These are phyloP conservation scores for Oryzias curvinotus DNA, from an alignment of 2,113 vertebrate species.

Conservation along the genomic window DNA sequence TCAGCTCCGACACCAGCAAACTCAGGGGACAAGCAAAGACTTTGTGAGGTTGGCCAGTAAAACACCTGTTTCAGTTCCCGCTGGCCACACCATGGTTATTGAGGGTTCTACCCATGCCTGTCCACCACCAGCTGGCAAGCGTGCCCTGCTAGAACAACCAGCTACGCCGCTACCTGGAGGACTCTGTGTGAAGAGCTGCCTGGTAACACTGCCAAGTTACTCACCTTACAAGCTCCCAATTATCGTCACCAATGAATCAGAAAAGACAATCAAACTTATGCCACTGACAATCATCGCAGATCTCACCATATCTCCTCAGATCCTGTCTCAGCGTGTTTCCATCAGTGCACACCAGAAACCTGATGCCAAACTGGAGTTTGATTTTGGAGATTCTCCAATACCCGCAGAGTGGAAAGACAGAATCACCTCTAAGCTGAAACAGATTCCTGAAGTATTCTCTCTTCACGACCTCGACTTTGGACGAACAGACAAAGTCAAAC, in stretches of 20 bases:
- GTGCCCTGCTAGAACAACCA: too few species aligned
- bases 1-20: not conserved
- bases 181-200: not conserved
- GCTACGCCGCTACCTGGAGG: not conserved
- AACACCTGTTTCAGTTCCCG: not conserved
- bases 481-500: not conserved
- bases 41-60: not conserved
- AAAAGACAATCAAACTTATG: too few species aligned
- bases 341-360: not conserved
- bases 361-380: not conserved
- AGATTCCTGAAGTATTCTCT: too few species aligned
- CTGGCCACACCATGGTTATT: not conserved
- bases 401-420: not conserved
- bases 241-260: not conserved
- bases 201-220: not conserved
- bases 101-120: too few species aligned
- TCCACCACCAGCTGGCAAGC: too few species aligned
- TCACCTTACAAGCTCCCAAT: not conserved
- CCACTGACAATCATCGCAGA: too few species aligned
- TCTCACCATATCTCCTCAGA: too few species aligned
- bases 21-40: not conserved
- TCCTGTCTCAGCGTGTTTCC: not conserved
- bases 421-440: not conserved
- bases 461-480: not conserved
- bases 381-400: not conserved